Base-by-base conservation (phyloP, 2,113 vertebrate species). In the Sisor rabdophorus region DNA sequence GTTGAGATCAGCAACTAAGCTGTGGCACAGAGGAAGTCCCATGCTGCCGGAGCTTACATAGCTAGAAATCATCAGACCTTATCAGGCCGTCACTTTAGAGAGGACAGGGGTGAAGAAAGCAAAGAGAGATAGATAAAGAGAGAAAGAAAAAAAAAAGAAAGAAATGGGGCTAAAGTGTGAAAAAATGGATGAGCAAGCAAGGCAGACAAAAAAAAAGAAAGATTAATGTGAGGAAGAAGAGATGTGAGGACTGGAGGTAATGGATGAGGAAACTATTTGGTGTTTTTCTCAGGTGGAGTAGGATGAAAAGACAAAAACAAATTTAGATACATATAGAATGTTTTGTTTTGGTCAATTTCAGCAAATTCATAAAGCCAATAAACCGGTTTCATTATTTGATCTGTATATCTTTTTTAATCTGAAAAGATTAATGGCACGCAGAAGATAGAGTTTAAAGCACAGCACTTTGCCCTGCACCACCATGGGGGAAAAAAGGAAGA, bases 41-140 rank as follows among this genome's bases (percentile, higher is more conserved):
- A 87, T 47, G 84, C 81, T 81, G 85, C 86, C 87, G 86, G 79
- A 79, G 81, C 83, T 87, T 84, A 86, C 89, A 87, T 92, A 93
- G 92, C 92, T 93, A 94, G 92, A 91, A 94, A 87, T 94, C 93
- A 94, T 88, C 91, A 83, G 91, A 91, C 91, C 93, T 87, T 93
- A 89, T 91, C 93, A 86, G 90, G 79, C 85, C 85, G 80, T 86
- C 79, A 86, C 86, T 84, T 54, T 84, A 86, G 88, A 85, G 84
- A 80, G 80, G 77, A 72, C 70, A 73, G 22, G 30, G 75, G 69
- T 80, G 85, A 85, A 84, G 80, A 84, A 28, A 54, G 84, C 84
- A 80, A 87, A 89, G 85, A 85, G 83, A 3, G 32, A 28, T 30
- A 44, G 28, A 17, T 6, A 44, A 9, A 44, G 40, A 44, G 40